Evolutionary conservation across 1,140 invertebrate genomes (phyloP).

Genomic region (Drosophila pruinosa): DNA sequence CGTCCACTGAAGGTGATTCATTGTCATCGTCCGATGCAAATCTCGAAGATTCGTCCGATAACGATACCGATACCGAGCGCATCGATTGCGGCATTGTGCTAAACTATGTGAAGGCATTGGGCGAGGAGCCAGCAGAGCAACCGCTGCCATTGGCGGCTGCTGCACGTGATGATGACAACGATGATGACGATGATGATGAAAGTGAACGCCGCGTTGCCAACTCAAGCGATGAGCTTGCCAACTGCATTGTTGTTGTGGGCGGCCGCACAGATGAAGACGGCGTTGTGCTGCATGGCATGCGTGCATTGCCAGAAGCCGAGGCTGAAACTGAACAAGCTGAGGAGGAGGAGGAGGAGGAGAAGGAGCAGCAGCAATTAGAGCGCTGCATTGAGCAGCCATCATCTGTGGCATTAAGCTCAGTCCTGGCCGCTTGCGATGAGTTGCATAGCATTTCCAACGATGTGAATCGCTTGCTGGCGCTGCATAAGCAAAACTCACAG

Average conservation of each 20-base stretch:
- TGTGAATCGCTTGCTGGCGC: conserved; percentile 73
- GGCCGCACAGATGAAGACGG: conserved; percentile 69
- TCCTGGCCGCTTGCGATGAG: conserved; percentile 70
- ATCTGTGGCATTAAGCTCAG: conserved; percentile 32
- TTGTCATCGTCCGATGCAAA: conserved; percentile 83
- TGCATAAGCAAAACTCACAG: conserved; percentile 78
- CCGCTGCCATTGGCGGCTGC: not conserved
- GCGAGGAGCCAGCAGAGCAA: conserved; percentile 17
- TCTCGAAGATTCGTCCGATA: conserved; percentile 84
- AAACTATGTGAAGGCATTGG: conserved; percentile 82
- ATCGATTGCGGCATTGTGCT: conserved; percentile 82
- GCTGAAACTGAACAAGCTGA: no score
- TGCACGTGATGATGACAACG: conserved; percentile 36
- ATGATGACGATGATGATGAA: conserved; percentile 60
- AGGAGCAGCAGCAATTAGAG: conserved; percentile 58
- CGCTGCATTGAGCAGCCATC: conserved; percentile 26
- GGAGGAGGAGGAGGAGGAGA: not conserved
- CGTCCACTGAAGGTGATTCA: conserved; percentile 86
- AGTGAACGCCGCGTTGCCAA: conserved; percentile 75
- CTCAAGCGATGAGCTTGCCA: conserved; percentile 78
- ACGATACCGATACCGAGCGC: conserved; percentile 84
- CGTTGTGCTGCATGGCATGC: conserved; percentile 70
- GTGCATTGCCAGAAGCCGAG: conserved; percentile 52
- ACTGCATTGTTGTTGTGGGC: conserved; percentile 80
- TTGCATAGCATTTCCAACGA: conserved; percentile 78